These are phyloP conservation scores for Poecilia wingei DNA, from an alignment of 2,797 vertebrate genomes.

Conservation along the genomic window DNA sequence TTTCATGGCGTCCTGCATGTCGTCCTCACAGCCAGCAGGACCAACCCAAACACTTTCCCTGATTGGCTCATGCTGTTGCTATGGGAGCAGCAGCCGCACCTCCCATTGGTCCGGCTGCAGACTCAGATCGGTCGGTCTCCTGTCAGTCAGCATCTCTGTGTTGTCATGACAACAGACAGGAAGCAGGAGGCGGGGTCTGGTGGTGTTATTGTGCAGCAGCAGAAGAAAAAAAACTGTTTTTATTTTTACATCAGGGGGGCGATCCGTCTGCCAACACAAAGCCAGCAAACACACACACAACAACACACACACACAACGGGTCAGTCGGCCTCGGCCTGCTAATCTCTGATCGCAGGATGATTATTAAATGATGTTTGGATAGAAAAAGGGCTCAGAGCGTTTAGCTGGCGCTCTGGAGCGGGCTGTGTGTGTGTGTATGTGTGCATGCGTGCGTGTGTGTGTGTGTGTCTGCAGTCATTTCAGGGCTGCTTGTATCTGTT, in stretches of 20 bases:
- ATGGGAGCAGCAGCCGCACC: conserved; percentile 67
- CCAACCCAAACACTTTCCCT: conserved; percentile 6
- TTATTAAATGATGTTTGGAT: conserved; percentile 55
- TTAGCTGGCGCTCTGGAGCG: background rate
- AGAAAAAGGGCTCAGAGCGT: conserved; percentile 33
- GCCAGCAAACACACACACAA: conserved; percentile 19
- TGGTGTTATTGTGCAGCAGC: conserved; percentile 34
- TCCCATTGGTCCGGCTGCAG: conserved; percentile 63
- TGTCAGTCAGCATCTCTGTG: conserved; percentile 60
- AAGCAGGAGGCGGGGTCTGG: conserved; percentile 49
- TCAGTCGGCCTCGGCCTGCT: conserved; percentile 32
- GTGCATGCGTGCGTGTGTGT: background rate
- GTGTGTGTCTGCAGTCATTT: conserved; percentile 10
- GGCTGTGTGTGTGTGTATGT: background rate
- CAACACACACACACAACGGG: conserved; percentile 11
- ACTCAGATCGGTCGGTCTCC: conserved; percentile 31
- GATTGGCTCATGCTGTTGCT: conserved; percentile 84
- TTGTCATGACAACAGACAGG: conserved; percentile 78
- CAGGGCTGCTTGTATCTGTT: background rate
- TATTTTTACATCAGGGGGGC: conserved; percentile 26
- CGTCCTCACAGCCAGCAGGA: conserved; percentile 10
- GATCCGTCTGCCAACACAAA: conserved; percentile 38
- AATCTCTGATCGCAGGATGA: conserved; percentile 62
- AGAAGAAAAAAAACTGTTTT: conserved; percentile 14
- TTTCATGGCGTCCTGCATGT: too few relatives aligned